phyloP scores from a whole-genome alignment of 2,797 vertebrate genomes.

The Chiroxiphia lanceolata region DNA sequence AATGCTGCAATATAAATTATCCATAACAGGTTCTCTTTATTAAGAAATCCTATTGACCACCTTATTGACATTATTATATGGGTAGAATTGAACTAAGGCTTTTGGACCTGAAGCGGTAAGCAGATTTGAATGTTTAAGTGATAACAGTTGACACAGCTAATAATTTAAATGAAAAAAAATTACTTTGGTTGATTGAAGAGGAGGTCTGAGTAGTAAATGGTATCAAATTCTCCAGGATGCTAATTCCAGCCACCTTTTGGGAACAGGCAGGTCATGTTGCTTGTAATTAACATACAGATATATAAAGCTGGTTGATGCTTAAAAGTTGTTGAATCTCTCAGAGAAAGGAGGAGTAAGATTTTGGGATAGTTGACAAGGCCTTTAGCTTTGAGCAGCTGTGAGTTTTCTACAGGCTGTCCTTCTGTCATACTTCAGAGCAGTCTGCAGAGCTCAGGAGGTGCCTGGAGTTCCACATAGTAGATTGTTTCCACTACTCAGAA shows the following conservation, averaged over 20 bases:
- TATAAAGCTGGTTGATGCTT: background rate
- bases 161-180: background rate
- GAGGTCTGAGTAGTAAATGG: background rate
- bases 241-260: background rate
- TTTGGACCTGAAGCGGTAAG: background rate
- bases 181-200: background rate
- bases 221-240: background rate
- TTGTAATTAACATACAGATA: background rate
- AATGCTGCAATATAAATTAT: background rate
- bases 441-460: background rate
- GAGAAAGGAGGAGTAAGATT: background rate
- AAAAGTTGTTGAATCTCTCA: background rate
- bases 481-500: background rate
- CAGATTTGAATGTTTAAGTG: background rate
- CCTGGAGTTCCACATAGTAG: rapidly evolving
- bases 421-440: background rate
- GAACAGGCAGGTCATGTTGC: background rate
- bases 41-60: background rate
- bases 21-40: background rate
- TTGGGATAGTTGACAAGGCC: background rate
- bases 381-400: background rate
- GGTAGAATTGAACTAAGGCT: background rate
- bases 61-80: background rate
- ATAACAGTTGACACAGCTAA: background rate
- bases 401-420: background rate